Percentiles rank a stretch among this genome's conserved stretches.
phyloP scores from a whole-genome alignment of 2,113 vertebrate genomes.

The Cinclus cinclus region DNA sequence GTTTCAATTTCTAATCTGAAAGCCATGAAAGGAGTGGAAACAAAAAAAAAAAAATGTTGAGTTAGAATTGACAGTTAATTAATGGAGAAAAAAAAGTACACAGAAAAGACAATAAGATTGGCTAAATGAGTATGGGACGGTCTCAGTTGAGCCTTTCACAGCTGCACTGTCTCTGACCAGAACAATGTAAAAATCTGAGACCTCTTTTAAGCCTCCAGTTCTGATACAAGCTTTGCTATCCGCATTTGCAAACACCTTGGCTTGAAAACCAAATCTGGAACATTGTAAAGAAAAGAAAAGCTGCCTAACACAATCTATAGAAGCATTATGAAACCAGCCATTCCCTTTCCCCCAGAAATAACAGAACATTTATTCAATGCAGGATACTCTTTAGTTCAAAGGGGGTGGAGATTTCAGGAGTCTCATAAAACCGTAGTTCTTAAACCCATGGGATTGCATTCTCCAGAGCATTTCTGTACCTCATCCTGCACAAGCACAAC shows the following conservation, averaged over 20 bases:
- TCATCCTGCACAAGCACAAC: neutral
- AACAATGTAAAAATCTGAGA: neutral
- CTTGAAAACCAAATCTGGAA: constrained; percentile 6
- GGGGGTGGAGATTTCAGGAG: constrained; percentile 18
- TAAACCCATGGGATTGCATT: neutral
- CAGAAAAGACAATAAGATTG: neutral
- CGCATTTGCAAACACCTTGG: neutral
- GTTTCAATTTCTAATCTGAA: neutral
- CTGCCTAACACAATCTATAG: neutral
- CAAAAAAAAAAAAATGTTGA: neutral
- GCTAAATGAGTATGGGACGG: neutral
- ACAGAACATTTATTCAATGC: neutral
- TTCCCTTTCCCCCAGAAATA: constrained; percentile 6
- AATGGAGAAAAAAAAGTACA: neutral
- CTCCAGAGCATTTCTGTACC: neutral
- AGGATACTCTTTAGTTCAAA: neutral
- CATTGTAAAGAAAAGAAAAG: constrained; percentile 18
- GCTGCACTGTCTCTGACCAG: neutral
- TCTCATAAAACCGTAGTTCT: neutral
- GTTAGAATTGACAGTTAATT: neutral
- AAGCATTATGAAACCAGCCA: neutral
- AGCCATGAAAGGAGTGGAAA: neutral
- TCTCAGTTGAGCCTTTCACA: neutral
- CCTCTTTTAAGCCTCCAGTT: neutral
- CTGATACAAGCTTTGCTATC: neutral